Evolutionary conservation across 2,888 invertebrate genomes (phyloP).

Genomic region (Pantelozetes paolii): DNA sequence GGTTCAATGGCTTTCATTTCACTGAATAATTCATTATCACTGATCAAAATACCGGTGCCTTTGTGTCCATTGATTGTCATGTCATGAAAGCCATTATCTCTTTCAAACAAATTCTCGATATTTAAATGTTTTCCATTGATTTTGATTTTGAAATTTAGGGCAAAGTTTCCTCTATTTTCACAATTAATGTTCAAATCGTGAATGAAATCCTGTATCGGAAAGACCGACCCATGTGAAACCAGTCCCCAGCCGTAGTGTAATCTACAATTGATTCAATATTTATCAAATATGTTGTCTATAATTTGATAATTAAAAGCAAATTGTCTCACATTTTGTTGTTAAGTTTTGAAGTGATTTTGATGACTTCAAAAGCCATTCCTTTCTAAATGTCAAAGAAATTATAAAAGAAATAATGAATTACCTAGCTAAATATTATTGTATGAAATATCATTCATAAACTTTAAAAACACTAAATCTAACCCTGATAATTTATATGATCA

Average conservation of each 20-base stretch:
- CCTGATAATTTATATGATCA: no score
- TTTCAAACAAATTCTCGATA: not conserved
- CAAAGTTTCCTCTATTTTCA: no score
- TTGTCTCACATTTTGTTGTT: not conserved
- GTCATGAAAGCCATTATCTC: not conserved
- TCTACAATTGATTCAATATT: no score
- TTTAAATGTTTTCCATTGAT: not conserved
- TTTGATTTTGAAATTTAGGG: no score
- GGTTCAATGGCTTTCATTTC: not conserved
- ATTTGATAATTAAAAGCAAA: no score
- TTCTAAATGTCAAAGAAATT: no score
- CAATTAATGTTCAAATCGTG: not conserved
- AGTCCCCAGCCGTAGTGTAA: conserved; percentile 9
- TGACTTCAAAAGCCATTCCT: conserved; percentile 27
- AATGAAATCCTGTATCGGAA: not conserved
- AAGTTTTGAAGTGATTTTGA: not conserved
- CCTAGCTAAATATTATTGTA: no score
- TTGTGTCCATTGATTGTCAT: conserved; percentile 6
- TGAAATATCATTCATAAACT: no score
- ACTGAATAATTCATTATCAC: not conserved
- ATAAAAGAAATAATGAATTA: no score
- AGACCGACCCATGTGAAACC: not conserved
- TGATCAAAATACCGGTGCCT: not conserved
- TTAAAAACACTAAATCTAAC: no score
- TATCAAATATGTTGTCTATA: no score